A percentile compares a stretch with the other conserved stretches of the same genome.
Evolutionary conservation across 1,140 invertebrate genomes (phyloP).

Genomic region (Drosophila watanabei): DNA sequence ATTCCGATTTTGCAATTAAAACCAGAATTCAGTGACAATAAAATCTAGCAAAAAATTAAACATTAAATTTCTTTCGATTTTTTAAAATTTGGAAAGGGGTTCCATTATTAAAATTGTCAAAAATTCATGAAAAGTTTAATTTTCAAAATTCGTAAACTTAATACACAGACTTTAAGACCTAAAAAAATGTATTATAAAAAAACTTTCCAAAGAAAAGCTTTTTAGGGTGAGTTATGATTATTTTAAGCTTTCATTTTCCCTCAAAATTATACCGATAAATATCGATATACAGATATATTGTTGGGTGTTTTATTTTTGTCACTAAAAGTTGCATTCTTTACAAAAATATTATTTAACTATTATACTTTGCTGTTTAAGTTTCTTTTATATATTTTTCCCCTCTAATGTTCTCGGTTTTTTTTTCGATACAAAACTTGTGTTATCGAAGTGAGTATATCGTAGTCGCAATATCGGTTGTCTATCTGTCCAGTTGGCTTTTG

Average conservation of each 20-base stretch:
- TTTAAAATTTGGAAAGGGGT: background rate
- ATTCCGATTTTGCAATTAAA: background rate
- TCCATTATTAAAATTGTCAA: background rate
- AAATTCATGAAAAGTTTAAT: too few species aligned
- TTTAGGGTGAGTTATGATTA: too few species aligned
- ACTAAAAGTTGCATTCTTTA: background rate
- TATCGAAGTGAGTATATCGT: background rate
- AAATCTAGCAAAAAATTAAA: background rate
- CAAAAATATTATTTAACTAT: background rate
- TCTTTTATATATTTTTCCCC: background rate
- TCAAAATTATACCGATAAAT: too few species aligned
- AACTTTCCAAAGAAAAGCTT: too few species aligned
- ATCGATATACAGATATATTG: too few species aligned
- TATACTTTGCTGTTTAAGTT: background rate
- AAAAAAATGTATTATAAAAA: too few species aligned
- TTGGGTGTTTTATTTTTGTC: too few species aligned
- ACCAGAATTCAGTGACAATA: background rate
- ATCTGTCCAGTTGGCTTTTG: conserved; percentile 5
- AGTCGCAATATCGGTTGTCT: background rate
- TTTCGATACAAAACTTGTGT: background rate
- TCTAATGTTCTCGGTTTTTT: background rate
- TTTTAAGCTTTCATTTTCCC: too few species aligned
- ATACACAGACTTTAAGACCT: background rate
- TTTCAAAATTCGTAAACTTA: too few species aligned
- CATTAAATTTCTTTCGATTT: background rate